Base-by-base conservation (phyloP, 2,797 vertebrate species). In the Loriculus beryllinus region DNA sequence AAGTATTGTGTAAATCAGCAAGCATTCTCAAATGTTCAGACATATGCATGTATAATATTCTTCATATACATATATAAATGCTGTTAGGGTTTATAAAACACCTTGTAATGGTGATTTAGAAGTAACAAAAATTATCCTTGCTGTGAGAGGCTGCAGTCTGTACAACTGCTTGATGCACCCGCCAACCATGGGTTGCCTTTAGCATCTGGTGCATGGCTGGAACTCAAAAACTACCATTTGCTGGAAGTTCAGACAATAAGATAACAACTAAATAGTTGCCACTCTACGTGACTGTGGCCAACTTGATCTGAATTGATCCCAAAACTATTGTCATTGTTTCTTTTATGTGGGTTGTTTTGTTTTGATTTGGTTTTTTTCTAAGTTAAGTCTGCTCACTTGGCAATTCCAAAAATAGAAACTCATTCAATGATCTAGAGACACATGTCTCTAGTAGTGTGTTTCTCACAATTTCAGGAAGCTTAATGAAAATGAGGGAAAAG, bases 181-280 rank as follows among this genome's bases (percentile, higher is more conserved):
- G 4, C 39, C 7, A 51, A 9, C 10, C 7, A 1, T 35, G 35
- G 26, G 12, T 76, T 1, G 1, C 9, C 35, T 62, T 45, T 29
- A 31, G 12, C 14, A 60, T 68, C 37, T 29, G 14, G 10, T 7
- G 14, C 1, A 0, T 26, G 49, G 28, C 63, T 79, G 35, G 21
- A 84, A 33, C 33, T 60, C 5, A 7, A 62, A 78, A 84, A 16
- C 21, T 22, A 14, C 26, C 1, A 0, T 23, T 56, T 86, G 26
- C 45, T 84, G 1, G 29, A 35, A 69, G 11, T 65, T 76, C 40
- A 74, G 75, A 39, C 15, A 35, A 12, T 0, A 1, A 56, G 37
- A 51, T 14, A 72, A 5, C 28, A 21, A 21, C 39, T 29, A 39
- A 69, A 42, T 22, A n/a, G 20, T 47, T 84, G 45, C 14, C 2